phyloP scores from a whole-genome alignment of 2,888 invertebrate species.

The Trilocha varians region DNA sequence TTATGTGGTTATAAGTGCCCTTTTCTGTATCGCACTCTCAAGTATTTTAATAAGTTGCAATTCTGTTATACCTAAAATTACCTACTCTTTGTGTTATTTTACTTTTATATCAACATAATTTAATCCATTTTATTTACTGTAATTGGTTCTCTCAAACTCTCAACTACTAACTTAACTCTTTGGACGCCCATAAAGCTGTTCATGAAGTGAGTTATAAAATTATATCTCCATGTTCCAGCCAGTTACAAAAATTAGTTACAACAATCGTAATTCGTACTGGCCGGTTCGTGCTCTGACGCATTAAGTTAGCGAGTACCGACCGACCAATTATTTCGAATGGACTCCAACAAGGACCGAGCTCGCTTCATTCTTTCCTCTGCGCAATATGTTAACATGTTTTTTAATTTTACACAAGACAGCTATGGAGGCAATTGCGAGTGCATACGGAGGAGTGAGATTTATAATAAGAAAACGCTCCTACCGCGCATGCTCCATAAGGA shows the following conservation, averaged over 20 bases:
- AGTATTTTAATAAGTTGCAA: too few species aligned
- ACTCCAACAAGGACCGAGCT: conserved; percentile 24
- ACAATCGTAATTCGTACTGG: not conserved
- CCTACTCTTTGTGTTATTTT: too few species aligned
- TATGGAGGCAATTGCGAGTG: conserved; percentile 59
- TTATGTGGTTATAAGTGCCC: too few species aligned
- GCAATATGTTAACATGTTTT: conserved; percentile 69
- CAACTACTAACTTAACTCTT: too few species aligned
- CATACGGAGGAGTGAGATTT: conserved; percentile 69
- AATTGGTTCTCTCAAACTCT: too few species aligned
- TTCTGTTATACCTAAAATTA: too few species aligned
- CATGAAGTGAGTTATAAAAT: not conserved
- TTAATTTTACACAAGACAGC: conserved; percentile 57
- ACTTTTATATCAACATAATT: too few species aligned
- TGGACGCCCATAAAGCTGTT: not conserved
- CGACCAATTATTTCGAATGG: conserved; percentile 51
- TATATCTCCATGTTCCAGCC: not conserved
- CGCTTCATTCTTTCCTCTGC: conserved; percentile 28
- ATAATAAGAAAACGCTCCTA: conserved; percentile 72
- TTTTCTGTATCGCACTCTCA: too few species aligned
- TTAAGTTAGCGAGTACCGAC: conserved; percentile 30
- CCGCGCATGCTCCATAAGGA: conserved; percentile 67
- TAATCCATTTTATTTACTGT: too few species aligned
- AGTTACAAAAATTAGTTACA: not conserved
- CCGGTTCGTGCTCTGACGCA: conserved; percentile 34